Evolutionary conservation across 92 coral and sea anemone species (phyloP), one percentile per base, ranked within the genome.

Genomic region (Zoanthus sociatus): DNA sequence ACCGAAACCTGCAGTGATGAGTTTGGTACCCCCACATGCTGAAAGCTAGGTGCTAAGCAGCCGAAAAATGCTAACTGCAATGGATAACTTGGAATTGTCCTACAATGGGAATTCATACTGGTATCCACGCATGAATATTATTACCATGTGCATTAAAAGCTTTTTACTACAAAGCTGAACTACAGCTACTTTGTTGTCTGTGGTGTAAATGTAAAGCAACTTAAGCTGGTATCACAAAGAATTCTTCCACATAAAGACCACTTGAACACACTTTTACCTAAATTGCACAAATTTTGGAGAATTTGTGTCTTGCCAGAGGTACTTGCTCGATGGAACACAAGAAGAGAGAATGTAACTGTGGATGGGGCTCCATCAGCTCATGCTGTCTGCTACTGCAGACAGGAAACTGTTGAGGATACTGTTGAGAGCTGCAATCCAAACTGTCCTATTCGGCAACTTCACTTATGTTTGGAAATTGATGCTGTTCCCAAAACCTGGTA

Each of bases 1-100:
- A 50, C 44, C 74, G 56, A 94, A 94, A 78, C 93, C 93, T 42
- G 91, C 92, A 17, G 95, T 82, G 67, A 79, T 94, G 79, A 92
- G 97, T 70, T 47, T 92, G 81, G 79, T 93, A 21, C 76, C 86
- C 18, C 90, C 87, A 45, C 82, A 88, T 54, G 86, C 91, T 20
- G 71, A 90, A 33, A 90, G 84, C 50, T 92, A 77, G 71, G 88
- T 92, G 37, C 61, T 87, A 67, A 77, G 77, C 16, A 92, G 92
- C 64, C 84, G 89, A 63, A 86, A 79, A 18, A 78, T 84, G 42
- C 78, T 83, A 0, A 77, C 90, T 12, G 18, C 89, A 13, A 54
- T 55, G 72, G 92, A 87, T 78, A 26, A 26, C 26, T 26, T 26
- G 26, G 26, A 26, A 26, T 26, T 26, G 26, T 26, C 26, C 26